These are phyloP conservation scores for Hirundo rustica DNA, from an alignment of 2,797 vertebrate genomes.

Conservation along the genomic window DNA sequence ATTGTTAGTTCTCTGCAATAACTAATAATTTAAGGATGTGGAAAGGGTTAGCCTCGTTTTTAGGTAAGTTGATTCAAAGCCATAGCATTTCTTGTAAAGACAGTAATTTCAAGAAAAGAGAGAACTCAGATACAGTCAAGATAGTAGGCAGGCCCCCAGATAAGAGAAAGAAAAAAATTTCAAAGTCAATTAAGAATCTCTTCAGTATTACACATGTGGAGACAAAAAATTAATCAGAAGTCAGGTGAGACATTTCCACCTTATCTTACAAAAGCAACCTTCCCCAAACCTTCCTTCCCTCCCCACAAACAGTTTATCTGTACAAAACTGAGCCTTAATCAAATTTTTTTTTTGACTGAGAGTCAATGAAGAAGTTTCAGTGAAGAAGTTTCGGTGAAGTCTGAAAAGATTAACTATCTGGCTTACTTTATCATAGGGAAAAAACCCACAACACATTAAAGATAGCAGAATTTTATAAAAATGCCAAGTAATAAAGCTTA, in stretches of 20 bases:
- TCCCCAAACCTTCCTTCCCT: background rate
- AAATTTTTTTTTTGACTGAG: background rate
- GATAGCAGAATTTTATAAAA: background rate
- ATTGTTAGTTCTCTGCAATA: background rate
- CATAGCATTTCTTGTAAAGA: background rate
- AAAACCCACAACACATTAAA: background rate
- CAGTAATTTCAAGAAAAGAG: background rate
- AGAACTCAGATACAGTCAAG: background rate
- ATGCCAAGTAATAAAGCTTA: background rate
- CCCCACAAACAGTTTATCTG: background rate
- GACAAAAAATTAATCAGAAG: background rate
- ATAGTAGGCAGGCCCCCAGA: background rate
- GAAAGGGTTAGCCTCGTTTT: background rate
- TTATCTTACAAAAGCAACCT: background rate
- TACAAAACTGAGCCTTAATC: background rate
- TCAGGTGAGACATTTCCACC: background rate
- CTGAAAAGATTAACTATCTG: background rate
- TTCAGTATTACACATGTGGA: background rate
- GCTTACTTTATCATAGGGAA: background rate
- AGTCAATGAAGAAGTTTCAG: background rate
- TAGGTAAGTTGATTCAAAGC: background rate
- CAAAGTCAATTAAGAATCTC: background rate
- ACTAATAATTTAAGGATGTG: background rate
- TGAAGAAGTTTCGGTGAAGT: background rate
- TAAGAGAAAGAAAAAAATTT: background rate